A percentile compares a stretch with the other conserved stretches of the same genome.
Evolutionary conservation across 2,113 vertebrate genomes (phyloP).

Genomic region (Spermophilus dauricus): DNA sequence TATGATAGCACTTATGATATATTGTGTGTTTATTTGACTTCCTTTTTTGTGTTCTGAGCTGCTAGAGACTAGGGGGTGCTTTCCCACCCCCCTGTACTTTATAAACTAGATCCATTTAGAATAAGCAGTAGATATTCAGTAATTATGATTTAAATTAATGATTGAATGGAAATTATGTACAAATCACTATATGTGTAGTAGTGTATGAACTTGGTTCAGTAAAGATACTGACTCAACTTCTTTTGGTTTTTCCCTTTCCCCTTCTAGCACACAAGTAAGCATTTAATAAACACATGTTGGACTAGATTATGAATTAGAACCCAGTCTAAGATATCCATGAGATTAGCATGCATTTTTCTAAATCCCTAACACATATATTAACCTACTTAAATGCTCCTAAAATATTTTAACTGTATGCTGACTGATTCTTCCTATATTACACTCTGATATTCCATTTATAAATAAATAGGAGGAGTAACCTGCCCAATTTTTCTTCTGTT

Average conservation of each 20-base stretch:
- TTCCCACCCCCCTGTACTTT: not conserved
- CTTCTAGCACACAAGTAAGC: not conserved
- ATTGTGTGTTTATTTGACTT: not conserved
- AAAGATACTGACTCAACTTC: conserved; percentile 21
- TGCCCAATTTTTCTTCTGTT: conserved; percentile 11
- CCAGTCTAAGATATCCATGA: not conserved
- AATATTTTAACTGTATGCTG: conserved; percentile 24
- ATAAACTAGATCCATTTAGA: not conserved
- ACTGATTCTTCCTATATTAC: not conserved
- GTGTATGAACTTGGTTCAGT: conserved; percentile 31
- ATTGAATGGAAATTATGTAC: conserved; percentile 6
- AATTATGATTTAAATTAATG: conserved; percentile 5
- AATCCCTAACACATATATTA: conserved; percentile 7
- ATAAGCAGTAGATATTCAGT: not conserved
- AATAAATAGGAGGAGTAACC: not conserved
- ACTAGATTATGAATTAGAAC: conserved; percentile 24
- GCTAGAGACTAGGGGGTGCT: not conserved
- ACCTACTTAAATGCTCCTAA: not conserved
- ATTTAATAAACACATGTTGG: conserved; percentile 15
- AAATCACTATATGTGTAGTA: conserved; percentile 13
- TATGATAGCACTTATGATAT: not conserved
- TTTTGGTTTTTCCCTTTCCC: conserved; percentile 7
- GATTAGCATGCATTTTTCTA: conserved; percentile 33
- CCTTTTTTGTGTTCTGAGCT: conserved; percentile 28
- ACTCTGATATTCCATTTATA: not conserved